phyloP scores from a whole-genome alignment of 2,113 vertebrate species.

The Bucco capensis region DNA sequence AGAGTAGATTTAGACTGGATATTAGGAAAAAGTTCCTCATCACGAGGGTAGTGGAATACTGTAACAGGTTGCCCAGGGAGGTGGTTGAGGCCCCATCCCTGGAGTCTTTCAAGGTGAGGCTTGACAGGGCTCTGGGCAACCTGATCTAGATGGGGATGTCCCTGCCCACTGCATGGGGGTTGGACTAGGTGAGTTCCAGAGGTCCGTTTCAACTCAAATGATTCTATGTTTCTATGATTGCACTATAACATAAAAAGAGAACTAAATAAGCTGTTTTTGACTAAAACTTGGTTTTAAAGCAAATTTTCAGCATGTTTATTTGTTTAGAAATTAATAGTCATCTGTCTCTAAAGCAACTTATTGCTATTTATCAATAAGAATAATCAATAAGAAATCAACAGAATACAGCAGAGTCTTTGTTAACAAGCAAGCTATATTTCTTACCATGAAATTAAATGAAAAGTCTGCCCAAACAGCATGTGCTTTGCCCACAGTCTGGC shows the following conservation, averaged over 20 bases:
- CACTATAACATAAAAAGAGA: background rate
- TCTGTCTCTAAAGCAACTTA: background rate
- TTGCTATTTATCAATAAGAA: background rate
- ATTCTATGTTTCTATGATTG: too few relatives aligned
- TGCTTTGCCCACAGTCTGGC: background rate
- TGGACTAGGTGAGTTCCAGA: too few relatives aligned
- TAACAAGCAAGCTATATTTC: background rate
- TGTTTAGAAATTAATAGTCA: background rate
- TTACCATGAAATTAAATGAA: background rate
- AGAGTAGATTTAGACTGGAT: too few relatives aligned
- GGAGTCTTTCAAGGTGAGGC: too few relatives aligned
- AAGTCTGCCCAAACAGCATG: background rate
- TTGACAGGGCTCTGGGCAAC: too few relatives aligned
- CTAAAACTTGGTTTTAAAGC: background rate
- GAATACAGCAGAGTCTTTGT: background rate
- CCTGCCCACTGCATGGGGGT: too few relatives aligned
- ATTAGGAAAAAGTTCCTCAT: too few relatives aligned
- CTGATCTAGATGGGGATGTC: too few relatives aligned
- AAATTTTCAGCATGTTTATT: background rate
- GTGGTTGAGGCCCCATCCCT: too few relatives aligned
- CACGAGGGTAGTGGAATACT: too few relatives aligned
- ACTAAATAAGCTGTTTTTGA: background rate
- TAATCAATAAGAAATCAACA: background rate
- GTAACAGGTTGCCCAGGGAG: too few relatives aligned
- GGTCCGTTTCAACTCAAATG: too few relatives aligned